Conservation (phyloP, 2,888 invertebrate species). For the Temnothorax ravouxi region DNA sequence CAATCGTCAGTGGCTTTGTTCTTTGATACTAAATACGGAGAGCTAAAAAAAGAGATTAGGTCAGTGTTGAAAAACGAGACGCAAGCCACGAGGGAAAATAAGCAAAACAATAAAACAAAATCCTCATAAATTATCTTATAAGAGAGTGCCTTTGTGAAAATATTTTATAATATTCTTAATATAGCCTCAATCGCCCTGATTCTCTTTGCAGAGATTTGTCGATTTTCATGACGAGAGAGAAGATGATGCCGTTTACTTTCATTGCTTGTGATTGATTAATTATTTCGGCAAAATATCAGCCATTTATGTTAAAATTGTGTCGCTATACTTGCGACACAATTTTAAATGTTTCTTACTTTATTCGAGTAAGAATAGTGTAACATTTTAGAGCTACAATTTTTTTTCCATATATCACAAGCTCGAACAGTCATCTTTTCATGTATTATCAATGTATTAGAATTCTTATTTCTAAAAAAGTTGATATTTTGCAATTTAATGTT, state of each 20-base stretch:
- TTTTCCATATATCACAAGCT: background rate
- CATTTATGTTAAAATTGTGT: background rate
- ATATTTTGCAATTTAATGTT: background rate
- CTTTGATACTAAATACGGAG: slow-evolving; percentile 79
- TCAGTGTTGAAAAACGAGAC: slow-evolving; percentile 70
- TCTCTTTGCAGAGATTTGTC: slow-evolving; percentile 13
- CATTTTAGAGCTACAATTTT: background rate
- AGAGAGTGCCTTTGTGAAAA: slow-evolving; percentile 32
- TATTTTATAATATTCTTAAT: slow-evolving; percentile 28
- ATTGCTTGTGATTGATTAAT: slow-evolving; percentile 16
- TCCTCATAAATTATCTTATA: slow-evolving; percentile 56
- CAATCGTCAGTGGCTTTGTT: slow-evolving; percentile 80
- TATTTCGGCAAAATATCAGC: background rate
- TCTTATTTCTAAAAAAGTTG: slow-evolving; percentile 2
- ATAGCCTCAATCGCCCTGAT: background rate
- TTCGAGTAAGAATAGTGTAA: background rate
- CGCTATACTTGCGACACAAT: background rate
- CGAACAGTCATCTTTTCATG: background rate
- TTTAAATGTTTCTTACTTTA: slow-evolving; percentile 16
- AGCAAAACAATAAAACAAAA: slow-evolving; percentile 55
- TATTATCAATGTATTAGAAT: background rate
- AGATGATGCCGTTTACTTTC: slow-evolving; percentile 42
- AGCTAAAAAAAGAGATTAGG: slow-evolving; percentile 76
- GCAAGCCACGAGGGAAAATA: slow-evolving; percentile 16
- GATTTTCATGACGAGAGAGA: slow-evolving; percentile 14